These are phyloP conservation scores for Pteromalus puparum DNA, from an alignment of 1,140 invertebrate genomes.

Conservation along the genomic window DNA sequence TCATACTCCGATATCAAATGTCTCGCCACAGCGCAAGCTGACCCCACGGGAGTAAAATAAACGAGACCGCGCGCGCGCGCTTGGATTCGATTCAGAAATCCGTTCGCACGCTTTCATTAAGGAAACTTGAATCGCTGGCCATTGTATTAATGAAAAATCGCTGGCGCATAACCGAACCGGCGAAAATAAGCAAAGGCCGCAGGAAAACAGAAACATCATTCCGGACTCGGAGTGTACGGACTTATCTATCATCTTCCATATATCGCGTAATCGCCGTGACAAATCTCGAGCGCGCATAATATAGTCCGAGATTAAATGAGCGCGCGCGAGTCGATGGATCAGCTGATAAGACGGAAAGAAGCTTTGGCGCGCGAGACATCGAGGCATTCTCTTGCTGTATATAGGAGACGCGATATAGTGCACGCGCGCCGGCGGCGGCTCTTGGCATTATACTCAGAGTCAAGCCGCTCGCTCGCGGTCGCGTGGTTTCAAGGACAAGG, in stretches of 20 bases:
- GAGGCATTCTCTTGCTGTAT: neutral
- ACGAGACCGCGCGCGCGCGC: neutral
- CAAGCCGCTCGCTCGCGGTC: constrained; percentile 63
- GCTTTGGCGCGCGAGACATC: neutral
- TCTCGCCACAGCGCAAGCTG: neutral
- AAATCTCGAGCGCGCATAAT: neutral
- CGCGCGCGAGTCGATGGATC: neutral
- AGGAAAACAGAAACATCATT: too few species aligned
- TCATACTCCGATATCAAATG: constrained; percentile 31
- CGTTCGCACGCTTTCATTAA: constrained; percentile 19
- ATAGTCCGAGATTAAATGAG: neutral
- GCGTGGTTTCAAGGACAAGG: constrained; percentile 74
- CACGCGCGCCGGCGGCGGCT: constrained; percentile 57
- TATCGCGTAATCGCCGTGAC: neutral
- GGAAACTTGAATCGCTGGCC: neutral
- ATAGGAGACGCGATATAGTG: constrained; percentile 36
- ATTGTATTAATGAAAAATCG: too few species aligned
- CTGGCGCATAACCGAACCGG: too few species aligned
- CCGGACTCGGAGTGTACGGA: too few species aligned
- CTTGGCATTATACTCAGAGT: constrained; percentile 58
- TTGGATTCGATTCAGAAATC: neutral
- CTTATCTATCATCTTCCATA: too few species aligned
- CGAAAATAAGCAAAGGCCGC: too few species aligned
- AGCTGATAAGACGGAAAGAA: neutral
- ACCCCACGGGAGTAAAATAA: neutral